phyloP scores from a whole-genome alignment of 2,113 vertebrate genomes.

The Trichechus manatus region DNA sequence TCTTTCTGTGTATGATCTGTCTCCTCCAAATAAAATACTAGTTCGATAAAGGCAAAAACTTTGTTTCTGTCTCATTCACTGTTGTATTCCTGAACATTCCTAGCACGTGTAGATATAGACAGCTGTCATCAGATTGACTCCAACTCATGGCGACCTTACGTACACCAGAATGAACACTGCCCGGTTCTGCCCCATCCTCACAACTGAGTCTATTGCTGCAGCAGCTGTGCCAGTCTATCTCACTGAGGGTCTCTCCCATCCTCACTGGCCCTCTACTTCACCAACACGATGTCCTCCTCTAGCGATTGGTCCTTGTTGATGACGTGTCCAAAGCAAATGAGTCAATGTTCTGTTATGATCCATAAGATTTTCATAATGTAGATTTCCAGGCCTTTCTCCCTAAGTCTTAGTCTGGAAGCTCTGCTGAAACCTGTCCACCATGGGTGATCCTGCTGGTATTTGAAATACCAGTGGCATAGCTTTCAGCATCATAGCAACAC shows the following conservation, averaged over 20 bases:
- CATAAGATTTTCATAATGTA: background rate
- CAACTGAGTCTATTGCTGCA: background rate
- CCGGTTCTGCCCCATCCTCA: background rate
- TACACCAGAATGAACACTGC: background rate
- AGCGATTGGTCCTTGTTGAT: background rate
- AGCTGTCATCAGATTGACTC: background rate
- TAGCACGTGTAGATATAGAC: background rate
- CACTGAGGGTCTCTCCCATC: background rate
- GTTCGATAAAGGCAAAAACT: slow-evolving; percentile 38
- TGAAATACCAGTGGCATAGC: background rate
- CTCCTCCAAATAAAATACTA: slow-evolving; percentile 13
- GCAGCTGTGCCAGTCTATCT: background rate
- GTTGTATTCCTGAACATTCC: background rate
- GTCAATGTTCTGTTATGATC: background rate
- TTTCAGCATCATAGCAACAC: background rate
- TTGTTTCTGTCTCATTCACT: background rate
- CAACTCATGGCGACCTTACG: background rate
- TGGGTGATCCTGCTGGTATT: background rate
- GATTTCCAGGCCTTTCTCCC: background rate
- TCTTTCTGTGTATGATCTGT: slow-evolving; percentile 24
- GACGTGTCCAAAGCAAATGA: background rate
- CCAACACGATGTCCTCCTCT: background rate
- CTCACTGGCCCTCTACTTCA: background rate
- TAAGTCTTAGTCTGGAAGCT: background rate
- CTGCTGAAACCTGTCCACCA: background rate